These are phyloP conservation scores for Channa striata DNA, from an alignment of 2,797 vertebrate genomes.

Conservation along the genomic window DNA sequence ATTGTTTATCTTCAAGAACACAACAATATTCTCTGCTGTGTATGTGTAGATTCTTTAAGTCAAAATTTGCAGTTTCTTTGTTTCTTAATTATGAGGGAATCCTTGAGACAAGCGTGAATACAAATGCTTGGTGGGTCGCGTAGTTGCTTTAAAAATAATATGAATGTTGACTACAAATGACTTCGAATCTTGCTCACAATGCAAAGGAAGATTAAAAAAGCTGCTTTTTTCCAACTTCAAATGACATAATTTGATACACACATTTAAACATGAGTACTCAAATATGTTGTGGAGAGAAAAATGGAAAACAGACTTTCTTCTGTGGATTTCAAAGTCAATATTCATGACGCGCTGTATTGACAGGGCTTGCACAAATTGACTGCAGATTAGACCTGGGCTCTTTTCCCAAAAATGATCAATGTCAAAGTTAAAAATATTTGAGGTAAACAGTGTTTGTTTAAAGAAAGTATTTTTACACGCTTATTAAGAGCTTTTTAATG, in stretches of 20 bases:
- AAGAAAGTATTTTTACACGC: background rate
- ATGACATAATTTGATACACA: background rate
- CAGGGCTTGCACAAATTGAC: background rate
- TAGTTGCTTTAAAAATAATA: background rate
- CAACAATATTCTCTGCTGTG: too few species aligned
- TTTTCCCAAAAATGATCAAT: background rate
- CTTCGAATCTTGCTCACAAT: background rate
- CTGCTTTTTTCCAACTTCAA: background rate
- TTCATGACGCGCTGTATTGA: background rate
- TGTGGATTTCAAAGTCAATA: background rate
- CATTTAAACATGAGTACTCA: background rate
- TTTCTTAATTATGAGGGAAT: slow-evolving; percentile 1
- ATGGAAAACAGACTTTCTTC: background rate
- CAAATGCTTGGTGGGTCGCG: background rate
- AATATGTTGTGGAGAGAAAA: background rate
- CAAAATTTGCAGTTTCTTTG: background rate
- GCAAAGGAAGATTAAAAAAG: background rate
- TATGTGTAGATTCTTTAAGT: slow-evolving; percentile 1
- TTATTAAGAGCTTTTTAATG: background rate
- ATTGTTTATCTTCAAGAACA: slow-evolving; percentile 43
- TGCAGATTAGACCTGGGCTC: background rate
- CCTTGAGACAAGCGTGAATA: slow-evolving; percentile 8
- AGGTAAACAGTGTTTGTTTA: background rate
- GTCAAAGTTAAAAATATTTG: background rate
- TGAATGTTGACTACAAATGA: background rate